These are phyloP conservation scores for Spodoptera littoralis DNA, from an alignment of 2,888 invertebrate genomes.

Conservation along the genomic window DNA sequence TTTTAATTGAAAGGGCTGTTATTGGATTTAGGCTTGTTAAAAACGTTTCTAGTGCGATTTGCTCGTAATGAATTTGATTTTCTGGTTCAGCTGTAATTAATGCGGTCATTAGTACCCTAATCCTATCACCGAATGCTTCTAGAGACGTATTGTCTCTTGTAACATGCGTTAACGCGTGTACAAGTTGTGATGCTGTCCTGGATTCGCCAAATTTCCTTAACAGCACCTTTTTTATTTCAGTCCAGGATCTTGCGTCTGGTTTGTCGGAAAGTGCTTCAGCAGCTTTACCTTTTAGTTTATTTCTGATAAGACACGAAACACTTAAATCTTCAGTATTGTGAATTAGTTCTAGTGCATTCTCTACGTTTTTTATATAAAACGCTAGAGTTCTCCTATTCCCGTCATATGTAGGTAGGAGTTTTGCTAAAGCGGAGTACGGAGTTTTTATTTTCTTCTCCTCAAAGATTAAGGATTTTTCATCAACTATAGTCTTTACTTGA, in stretches of 20 bases:
- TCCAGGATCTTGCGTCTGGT: conserved; percentile 10
- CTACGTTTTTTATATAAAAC: conserved; percentile 51
- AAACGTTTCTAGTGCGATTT: conserved; percentile 45
- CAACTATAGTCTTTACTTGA: conserved; percentile 10
- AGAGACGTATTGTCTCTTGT: conserved; percentile 26
- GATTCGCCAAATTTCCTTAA: conserved; percentile 47
- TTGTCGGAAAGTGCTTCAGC: conserved; percentile 14
- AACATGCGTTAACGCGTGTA: conserved; percentile 37
- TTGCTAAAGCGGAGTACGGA: conserved; percentile 24
- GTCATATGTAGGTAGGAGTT: conserved; percentile 52
- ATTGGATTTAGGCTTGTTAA: conserved; percentile 51
- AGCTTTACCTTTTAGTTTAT: conserved; percentile 45
- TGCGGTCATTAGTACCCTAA: conserved; percentile 12
- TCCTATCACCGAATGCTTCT: conserved; percentile 35
- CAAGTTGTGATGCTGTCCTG: conserved; percentile 40
- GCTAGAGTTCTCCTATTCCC: conserved; percentile 52
- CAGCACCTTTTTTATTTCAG: conserved; percentile 37
- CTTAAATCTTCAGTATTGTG: conserved; percentile 26
- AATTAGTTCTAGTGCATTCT: conserved; percentile 44
- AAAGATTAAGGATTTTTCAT: not conserved
- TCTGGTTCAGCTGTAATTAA: conserved; percentile 14
- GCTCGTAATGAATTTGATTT: conserved; percentile 37
- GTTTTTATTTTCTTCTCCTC: conserved; percentile 7
- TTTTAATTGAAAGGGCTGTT: conserved; percentile 32
- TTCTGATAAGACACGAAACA: conserved; percentile 49